A percentile compares a stretch with the other conserved stretches of the same genome.
These are phyloP conservation scores for Ahaetulla prasina DNA, from an alignment of 2,113 vertebrate species.

Conservation along the genomic window DNA sequence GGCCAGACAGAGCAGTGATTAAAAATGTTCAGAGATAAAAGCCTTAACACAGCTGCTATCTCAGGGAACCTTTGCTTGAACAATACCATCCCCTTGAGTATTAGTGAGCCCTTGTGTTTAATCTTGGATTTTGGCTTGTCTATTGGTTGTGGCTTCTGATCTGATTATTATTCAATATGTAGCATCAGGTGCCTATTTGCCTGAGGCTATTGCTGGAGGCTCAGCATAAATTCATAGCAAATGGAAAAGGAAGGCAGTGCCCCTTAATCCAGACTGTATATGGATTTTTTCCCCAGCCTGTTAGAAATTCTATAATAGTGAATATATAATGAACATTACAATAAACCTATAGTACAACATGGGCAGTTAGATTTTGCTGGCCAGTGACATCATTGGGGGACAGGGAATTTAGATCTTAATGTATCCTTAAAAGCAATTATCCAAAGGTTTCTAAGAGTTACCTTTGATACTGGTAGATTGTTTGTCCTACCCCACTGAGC, in stretches of 20 bases:
- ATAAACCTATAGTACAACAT: background rate
- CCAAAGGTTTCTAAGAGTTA: background rate
- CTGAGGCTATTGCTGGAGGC: background rate
- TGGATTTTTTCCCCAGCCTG: background rate
- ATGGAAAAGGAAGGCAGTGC: background rate
- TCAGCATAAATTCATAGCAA: background rate
- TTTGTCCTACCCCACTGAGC: background rate
- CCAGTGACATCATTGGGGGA: background rate
- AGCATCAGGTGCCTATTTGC: background rate
- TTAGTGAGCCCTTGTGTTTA: background rate
- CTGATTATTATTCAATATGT: background rate
- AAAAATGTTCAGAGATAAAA: background rate
- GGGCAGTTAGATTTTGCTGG: background rate
- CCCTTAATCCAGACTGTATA: background rate
- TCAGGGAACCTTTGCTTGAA: background rate
- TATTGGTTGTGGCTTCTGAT: background rate
- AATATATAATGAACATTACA: background rate
- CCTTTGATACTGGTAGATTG: background rate
- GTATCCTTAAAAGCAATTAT: background rate
- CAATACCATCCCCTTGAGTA: background rate
- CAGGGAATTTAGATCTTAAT: background rate
- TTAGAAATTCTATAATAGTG: background rate
- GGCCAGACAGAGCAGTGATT: background rate
- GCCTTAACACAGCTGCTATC: background rate
- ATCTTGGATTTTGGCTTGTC: background rate